Evolutionary conservation across 2,888 invertebrate genomes (phyloP), one percentile per base, ranked within the genome.

Genomic region (Diaphora mendica): DNA sequence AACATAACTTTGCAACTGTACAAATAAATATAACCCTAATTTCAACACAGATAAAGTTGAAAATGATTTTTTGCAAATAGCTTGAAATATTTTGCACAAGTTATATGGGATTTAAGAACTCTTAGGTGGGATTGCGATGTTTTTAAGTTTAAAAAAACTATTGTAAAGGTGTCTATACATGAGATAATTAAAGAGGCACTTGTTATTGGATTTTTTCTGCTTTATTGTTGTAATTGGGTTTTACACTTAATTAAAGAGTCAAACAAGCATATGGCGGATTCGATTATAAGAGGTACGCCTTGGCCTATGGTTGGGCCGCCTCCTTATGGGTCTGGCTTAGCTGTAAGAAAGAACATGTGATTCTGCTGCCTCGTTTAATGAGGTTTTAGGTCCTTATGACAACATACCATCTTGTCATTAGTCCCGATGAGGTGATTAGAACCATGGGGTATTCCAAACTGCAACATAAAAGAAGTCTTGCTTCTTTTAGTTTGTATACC

Each of bases 91-190:
- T 15, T 81, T 81, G 82, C 76, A 26, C 69, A 77, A 78, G 73
- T 72, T 85, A 79, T 77, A 84, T 81, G 81, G 78, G 82, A 85
- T 88, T 85, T 87, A 90, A 89, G 88, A 88, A 88, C 85, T 88
- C 87, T 88, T 82, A 82, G 83, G 48, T 87, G 83, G 79, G 77
- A 51, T 76, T 55, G 77, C 66, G 66, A 62, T n/a, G 72, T 81
- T 82, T 81, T 78, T 72, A 69, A 77, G 72, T 76, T 66, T 5
- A 62, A 72, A 79, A 71, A 77, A 75, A 74, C 78, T 83, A 76
- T 78, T 81, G 73, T 76, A 73, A 67, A 73, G 73, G 66, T 75
- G 67, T 73, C 73, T 70, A 70, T 73, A 72, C 26, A 64, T 69
- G 68, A 67, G 72, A 79, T 82, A 79, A 80, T 82, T 73, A 82